Evolutionary conservation across 2,888 invertebrate species (phyloP).

Genomic region (Malthinus seriepunctatus): DNA sequence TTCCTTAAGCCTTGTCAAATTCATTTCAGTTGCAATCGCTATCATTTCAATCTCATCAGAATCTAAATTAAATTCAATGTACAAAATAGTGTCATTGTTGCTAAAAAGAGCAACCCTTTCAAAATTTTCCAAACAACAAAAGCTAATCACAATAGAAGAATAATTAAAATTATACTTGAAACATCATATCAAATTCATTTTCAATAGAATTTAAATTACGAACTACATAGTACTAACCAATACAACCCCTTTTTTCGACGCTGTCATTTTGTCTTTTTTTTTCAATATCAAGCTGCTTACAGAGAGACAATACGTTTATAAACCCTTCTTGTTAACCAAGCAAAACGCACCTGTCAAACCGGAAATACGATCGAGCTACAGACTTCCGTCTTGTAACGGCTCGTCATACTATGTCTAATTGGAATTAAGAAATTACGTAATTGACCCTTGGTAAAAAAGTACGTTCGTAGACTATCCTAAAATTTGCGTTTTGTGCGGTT

Average conservation of each 20-base stretch:
- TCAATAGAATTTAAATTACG: not conserved
- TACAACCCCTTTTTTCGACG: not conserved
- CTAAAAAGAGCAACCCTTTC: too few relatives aligned
- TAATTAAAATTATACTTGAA: not conserved
- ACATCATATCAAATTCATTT: not conserved
- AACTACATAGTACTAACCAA: not conserved
- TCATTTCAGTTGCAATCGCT: too few relatives aligned
- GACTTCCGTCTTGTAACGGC: slow-evolving; percentile 12
- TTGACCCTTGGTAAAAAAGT: not conserved
- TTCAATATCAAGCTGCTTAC: slow-evolving; percentile 3
- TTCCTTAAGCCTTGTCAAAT: too few relatives aligned
- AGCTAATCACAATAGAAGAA: too few relatives aligned
- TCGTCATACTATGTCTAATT: slow-evolving; percentile 2
- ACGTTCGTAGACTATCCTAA: too few relatives aligned
- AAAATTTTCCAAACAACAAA: too few relatives aligned
- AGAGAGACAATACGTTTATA: slow-evolving; percentile 7
- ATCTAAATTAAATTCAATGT: too few relatives aligned
- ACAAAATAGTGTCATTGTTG: too few relatives aligned
- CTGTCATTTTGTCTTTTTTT: not conserved
- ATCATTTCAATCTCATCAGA: too few relatives aligned
- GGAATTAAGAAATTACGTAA: slow-evolving; percentile 6
- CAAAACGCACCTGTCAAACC: slow-evolving; percentile 19
- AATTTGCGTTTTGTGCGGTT: not conserved
- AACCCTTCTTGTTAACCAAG: slow-evolving; percentile 16
- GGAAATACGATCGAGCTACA: slow-evolving; percentile 14